A percentile compares a stretch with the other conserved stretches of the same genome.
Evolutionary conservation across 2,888 invertebrate species (phyloP).

Genomic region (Cancer borealis): DNA sequence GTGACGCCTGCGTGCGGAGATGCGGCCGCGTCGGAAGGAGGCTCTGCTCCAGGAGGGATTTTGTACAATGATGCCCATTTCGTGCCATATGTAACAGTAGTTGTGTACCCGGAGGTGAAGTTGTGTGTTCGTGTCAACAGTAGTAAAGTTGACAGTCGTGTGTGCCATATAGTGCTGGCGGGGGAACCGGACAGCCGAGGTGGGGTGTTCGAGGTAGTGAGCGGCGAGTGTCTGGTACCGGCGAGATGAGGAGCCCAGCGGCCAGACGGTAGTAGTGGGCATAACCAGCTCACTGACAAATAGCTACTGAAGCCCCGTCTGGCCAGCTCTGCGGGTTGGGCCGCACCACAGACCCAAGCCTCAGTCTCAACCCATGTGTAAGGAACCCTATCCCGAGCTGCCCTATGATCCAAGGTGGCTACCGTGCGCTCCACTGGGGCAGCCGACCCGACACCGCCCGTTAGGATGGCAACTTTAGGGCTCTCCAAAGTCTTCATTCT

Average conservation of each 20-base stretch:
- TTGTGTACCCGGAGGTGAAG: constrained; percentile 57
- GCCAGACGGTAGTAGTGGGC: constrained; percentile 67
- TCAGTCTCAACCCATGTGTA: constrained; percentile 66
- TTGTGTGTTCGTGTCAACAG: constrained; percentile 68
- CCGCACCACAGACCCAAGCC: constrained; percentile 66
- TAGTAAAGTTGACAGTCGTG: constrained; percentile 65
- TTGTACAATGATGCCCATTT: constrained; percentile 57
- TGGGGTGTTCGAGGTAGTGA: constrained; percentile 36
- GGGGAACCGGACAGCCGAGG: constrained; percentile 46
- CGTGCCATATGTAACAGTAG: constrained; percentile 71
- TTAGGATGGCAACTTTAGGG: constrained; percentile 93
- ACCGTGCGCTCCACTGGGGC: constrained; percentile 68
- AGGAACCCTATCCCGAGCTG: constrained; percentile 65
- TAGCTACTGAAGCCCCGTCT: constrained; percentile 66
- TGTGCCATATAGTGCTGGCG: constrained; percentile 52
- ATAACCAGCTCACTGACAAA: constrained; percentile 73
- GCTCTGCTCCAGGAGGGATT: constrained; percentile 60
- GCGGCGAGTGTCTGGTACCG: constrained; percentile 51
- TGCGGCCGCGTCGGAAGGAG: constrained; percentile 54
- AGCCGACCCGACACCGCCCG: constrained; percentile 71
- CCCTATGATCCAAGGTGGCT: constrained; percentile 74
- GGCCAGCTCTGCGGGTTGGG: constrained; percentile 57
- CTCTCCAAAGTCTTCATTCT: constrained; percentile 97
- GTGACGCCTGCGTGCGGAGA: constrained; percentile 56
- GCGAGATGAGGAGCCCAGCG: constrained; percentile 57